Percentiles rank a stretch among this genome's conserved stretches.
These are phyloP conservation scores for Xyliphius kryptos DNA, from an alignment of 2,113 vertebrate genomes.

Conservation along the genomic window DNA sequence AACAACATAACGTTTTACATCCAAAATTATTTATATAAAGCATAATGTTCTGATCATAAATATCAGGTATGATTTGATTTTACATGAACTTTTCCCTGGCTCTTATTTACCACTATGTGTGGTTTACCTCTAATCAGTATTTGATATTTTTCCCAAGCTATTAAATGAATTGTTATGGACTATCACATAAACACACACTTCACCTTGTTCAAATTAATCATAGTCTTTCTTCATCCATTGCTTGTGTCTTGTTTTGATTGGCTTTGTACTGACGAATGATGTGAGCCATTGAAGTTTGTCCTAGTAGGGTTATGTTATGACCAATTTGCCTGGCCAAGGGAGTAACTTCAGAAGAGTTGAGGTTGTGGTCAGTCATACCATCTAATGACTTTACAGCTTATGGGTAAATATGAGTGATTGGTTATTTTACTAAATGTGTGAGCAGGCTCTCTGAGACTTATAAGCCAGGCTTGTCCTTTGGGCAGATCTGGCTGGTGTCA, in stretches of 20 bases:
- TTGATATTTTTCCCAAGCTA: no score
- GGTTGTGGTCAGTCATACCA: constrained; percentile 28
- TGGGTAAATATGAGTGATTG: constrained; percentile 37
- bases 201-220: constrained; percentile 23
- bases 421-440: constrained; percentile 34
- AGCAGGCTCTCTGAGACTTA: constrained; percentile 9
- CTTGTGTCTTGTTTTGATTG: constrained; percentile 29
- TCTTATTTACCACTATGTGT: no score
- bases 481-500: constrained; percentile 32
- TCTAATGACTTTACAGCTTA: constrained; percentile 40
- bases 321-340: constrained; percentile 32
- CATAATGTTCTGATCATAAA: constrained; percentile 18
- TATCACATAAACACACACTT: constrained; percentile 24
- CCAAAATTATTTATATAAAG: constrained; percentile 13
- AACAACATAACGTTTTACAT: no score
- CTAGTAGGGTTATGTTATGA: constrained; percentile 25
- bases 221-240: constrained; percentile 23
- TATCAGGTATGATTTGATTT: constrained; percentile 3
- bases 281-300: constrained; percentile 23
- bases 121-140: no score
- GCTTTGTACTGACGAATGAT: constrained; percentile 30
- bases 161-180: no score
- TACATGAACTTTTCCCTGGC: not conserved
- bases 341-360: constrained; percentile 36
- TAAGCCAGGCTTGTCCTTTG: constrained; percentile 32